Evolutionary conservation across 2,888 invertebrate species (phyloP).

Genomic region (Camponotus fellah): DNA sequence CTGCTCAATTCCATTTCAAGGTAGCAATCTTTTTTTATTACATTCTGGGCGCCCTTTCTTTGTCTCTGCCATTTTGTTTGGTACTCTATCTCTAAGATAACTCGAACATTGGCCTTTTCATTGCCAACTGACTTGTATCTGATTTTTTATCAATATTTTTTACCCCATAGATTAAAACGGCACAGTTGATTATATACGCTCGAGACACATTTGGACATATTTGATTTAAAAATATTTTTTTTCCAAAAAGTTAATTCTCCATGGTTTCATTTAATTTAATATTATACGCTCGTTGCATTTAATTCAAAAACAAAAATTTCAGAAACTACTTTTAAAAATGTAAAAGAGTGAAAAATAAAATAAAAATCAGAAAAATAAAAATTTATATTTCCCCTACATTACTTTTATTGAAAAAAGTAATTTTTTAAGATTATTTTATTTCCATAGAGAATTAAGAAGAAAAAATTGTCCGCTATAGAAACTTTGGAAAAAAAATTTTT

Average conservation of each 20-base stretch:
- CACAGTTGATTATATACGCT: no score
- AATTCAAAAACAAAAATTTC: background rate
- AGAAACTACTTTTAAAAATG: background rate
- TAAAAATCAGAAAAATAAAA: background rate
- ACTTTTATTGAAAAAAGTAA: background rate
- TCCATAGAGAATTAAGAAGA: background rate
- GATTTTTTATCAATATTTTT: no score
- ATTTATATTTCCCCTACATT: background rate
- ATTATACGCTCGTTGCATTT: background rate
- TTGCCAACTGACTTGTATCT: no score
- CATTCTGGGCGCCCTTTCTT: no score
- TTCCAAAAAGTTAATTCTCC: background rate
- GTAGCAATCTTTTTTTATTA: no score
- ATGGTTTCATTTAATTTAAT: background rate
- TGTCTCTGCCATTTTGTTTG: no score
- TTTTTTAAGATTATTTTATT: constrained; percentile 10
- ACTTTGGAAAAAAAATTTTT: background rate
- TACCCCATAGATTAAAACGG: no score
- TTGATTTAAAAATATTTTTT: no score
- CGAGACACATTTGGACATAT: no score
- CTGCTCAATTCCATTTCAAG: no score
- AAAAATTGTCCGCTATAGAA: background rate
- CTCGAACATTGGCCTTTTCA: no score
- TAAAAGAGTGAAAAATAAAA: constrained; percentile 9
- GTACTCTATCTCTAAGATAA: no score